Base-by-base conservation (phyloP, 2,113 vertebrate genomes). In the Orcinus orca region DNA sequence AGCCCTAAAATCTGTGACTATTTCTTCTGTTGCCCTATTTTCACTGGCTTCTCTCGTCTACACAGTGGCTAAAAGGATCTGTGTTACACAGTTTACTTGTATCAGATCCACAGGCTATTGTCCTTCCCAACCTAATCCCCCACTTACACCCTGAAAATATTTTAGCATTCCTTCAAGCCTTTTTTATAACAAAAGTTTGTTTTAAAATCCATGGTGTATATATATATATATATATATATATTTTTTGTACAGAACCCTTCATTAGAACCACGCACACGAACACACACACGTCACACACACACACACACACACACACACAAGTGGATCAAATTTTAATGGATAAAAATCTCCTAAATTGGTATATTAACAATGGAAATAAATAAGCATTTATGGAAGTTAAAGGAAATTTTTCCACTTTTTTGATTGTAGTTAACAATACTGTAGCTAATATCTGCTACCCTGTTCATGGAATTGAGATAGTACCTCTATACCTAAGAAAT, bases 211-310 rank as follows among this genome's bases (percentile, higher is more conserved):
- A 18, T 38, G 1, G 8, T 17, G 6, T 3, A 13, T 7, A 68
- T 41, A 36, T 55, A 55, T 55, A 21, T 55, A 6, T 55, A 17
- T 53, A 17, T 53, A 53, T 53, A 17, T 53, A 17, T 53, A 15
- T 53, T 53, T 17, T 55, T 41, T 87, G 23, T 20, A 15, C 9
- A 79, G 67, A 68, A 31, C 18, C 4, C 44, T 94, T n/a, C 14
- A 15, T 68, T 53, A 68, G 62, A 87, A 87, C 33, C 36, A 63
- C 33, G 14, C 3, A 15, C 2, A 53, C 0, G 29, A n/a, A 38
- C 0, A 12, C 4, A 44, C n/a, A n/a, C n/a, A n/a, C n/a, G n/a
- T n/a, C n/a, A n/a, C 8, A 18, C 0, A 5, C 2, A 21, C 20
- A 58, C 47, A 50, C 47, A 41, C 0, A n/a, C 60, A n/a, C 26